Evolutionary conservation across 2,797 vertebrate species (phyloP).

Genomic region (Epinephelus awoara): DNA sequence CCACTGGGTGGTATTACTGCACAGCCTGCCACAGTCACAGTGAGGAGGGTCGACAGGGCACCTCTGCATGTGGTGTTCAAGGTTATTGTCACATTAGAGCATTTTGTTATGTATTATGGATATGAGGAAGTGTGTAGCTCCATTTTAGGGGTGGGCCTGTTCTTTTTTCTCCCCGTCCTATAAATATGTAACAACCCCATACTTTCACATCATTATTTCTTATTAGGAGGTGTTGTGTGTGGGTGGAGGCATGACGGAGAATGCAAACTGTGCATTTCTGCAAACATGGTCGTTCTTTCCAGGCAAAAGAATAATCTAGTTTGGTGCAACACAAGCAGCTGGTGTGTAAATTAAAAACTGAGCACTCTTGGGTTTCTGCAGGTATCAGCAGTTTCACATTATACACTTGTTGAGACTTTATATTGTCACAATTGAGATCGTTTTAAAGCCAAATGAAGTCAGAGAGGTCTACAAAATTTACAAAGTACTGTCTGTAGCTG

Average conservation of each 20-base stretch:
- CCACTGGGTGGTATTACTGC: slow-evolving; percentile 20
- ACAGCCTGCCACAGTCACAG: neutral
- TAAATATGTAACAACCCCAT: too few species aligned
- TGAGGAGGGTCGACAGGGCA: neutral
- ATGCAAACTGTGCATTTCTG: neutral
- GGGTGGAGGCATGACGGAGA: neutral
- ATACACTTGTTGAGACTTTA: neutral
- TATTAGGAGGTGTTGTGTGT: neutral
- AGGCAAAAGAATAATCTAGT: neutral
- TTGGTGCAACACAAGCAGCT: neutral
- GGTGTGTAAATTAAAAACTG: neutral
- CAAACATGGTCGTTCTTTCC: neutral
- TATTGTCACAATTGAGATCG: neutral
- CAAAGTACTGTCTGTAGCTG: neutral
- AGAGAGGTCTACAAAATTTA: too few species aligned
- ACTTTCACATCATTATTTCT: too few species aligned
- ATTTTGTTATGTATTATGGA: too few species aligned
- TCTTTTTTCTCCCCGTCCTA: too few species aligned
- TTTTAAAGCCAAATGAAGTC: neutral
- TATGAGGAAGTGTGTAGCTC: too few species aligned
- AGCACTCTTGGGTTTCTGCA: neutral
- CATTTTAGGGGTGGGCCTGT: too few species aligned
- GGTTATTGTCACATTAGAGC: too few species aligned
- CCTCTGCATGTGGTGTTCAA: too few species aligned
- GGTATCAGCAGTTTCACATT: neutral